Base-by-base conservation (phyloP, 2,113 vertebrate species). In the Phrynocephalus versicolor region DNA sequence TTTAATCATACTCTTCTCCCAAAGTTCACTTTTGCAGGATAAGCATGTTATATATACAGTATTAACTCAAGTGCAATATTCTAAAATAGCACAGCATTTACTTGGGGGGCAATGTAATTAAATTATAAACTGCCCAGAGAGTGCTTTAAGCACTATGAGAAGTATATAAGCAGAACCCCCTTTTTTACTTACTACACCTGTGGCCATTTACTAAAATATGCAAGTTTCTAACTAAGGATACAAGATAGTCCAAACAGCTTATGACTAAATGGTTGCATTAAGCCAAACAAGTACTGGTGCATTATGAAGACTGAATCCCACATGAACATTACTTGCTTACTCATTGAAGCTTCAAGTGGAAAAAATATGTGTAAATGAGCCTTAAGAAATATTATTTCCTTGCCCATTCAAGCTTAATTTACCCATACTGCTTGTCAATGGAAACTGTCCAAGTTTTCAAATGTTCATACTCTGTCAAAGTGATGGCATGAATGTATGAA, bases 1-100 rank as follows among this genome's bases (percentile, higher is more conserved):
- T 81, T 64, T 65, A 1, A 71, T 75, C 27, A 51, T 27, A 27
- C 16, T 30, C 33, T 74, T 78, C 71, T 70, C 41, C 21, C 1
- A 8, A n/a, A 70, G 21, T 67, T 85, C 81, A 82, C 76, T 33
- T 67, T 67, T 85, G 51, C 74, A 74, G 51, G 82, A 84, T 79
- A 71, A 82, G 30, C 57, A 33, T 73, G 19, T 10, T 51, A 51
- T 6, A 21, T 45, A 72, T 33, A 58, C 16, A 90, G 13, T 2
- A 58, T 27, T 58, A 12, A 0, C 58, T 77, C 41, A 69, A 27
- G 18, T 23, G 25, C 10, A 21, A 57, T 67, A 1, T 1, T 0
- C 19, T 77, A 77, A 78, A 39, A 80, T 67, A 82, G 35, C 30
- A 35, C 62, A 27, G 45, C 30, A 16, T 3, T 70, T 57, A 58